These are phyloP conservation scores for Chelonoidis abingdonii DNA, from an alignment of 2,113 vertebrate species.

Conservation along the genomic window DNA sequence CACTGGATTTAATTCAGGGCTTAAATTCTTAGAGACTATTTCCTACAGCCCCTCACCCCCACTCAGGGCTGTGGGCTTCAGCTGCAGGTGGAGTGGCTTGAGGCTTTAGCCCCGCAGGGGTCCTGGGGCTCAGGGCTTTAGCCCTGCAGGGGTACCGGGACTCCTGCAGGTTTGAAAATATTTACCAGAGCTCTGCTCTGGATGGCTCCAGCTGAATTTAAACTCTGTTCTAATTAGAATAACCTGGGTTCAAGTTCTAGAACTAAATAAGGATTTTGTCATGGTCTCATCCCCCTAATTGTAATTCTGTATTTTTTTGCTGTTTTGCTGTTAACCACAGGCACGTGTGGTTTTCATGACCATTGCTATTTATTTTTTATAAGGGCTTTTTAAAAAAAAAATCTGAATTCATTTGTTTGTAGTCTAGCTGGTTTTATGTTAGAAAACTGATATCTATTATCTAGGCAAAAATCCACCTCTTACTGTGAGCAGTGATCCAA, in stretches of 20 bases:
- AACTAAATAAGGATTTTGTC: background rate
- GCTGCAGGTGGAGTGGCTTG: no score
- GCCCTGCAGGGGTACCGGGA: no score
- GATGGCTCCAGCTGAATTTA: no score
- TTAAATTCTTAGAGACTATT: no score
- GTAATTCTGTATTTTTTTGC: background rate
- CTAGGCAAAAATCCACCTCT: background rate
- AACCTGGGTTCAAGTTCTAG: background rate
- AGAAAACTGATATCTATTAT: background rate
- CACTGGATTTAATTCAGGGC: background rate
- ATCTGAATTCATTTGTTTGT: background rate
- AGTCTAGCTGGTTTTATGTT: background rate
- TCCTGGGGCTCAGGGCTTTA: no score
- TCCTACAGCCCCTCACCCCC: no score
- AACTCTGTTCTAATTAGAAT: background rate
- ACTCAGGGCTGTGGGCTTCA: no score
- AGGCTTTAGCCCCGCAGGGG: no score
- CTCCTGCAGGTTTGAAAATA: no score
- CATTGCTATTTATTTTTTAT: background rate
- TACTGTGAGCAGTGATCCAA: background rate
- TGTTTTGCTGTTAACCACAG: no score
- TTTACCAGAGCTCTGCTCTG: no score
- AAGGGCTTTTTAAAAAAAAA: background rate
- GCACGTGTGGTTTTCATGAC: background rate
- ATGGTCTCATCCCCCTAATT: background rate